phyloP scores from a whole-genome alignment of 2,888 invertebrate genomes.

The Hypomecis atomaria region DNA sequence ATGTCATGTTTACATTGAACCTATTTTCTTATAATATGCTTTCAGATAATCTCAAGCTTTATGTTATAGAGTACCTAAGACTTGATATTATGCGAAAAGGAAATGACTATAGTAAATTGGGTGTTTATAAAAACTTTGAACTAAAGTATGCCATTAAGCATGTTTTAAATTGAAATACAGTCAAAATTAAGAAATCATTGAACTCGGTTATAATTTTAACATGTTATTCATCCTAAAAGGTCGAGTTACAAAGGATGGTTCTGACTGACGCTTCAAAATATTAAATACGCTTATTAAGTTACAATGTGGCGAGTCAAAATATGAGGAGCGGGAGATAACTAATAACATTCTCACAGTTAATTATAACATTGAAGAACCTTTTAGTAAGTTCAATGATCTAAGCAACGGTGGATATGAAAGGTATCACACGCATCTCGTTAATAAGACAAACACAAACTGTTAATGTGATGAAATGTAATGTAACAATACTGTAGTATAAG shows the following conservation, averaged over 20 bases:
- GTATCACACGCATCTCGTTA: neutral
- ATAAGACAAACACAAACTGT: no score
- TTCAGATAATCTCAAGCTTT: no score
- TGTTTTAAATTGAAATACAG: neutral
- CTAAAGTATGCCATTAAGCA: no score
- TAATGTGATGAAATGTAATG: no score
- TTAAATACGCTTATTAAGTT: constrained; percentile 53
- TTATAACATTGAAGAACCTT: neutral
- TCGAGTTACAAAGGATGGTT: constrained; percentile 62
- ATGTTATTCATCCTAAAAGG: constrained; percentile 52
- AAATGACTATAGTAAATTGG: no score
- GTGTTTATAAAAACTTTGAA: no score
- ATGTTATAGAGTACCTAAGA: no score
- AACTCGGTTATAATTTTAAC: constrained; percentile 46
- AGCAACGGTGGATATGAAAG: neutral
- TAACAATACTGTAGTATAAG: no score
- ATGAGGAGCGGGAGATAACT: constrained; percentile 15
- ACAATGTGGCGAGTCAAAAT: constrained; percentile 27
- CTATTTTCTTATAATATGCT: no score
- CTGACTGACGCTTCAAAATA: constrained; percentile 61
- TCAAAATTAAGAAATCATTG: constrained; percentile 42
- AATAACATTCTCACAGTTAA: neutral
- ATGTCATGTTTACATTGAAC: no score
- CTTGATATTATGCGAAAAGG: no score
- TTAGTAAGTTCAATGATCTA: constrained; percentile 4